Evolutionary conservation across 2,888 invertebrate species (phyloP), one percentile per base, ranked within the genome.

Genomic region (Neoscelio sp.): DNA sequence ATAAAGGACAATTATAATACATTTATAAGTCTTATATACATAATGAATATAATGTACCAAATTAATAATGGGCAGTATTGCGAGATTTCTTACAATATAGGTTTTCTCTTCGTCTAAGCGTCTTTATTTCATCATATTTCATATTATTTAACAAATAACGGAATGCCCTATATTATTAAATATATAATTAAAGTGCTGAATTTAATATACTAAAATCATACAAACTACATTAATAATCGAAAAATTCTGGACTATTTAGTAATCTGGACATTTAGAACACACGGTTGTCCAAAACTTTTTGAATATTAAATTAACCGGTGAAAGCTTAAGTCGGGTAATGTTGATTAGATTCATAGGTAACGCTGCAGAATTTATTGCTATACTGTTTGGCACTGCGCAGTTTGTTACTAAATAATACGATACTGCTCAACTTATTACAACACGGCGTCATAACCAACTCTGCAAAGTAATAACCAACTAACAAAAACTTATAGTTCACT

Each of bases 361-460:
- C n/a, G n/a, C n/a, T 28, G 28, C 28, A n/a, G 6, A 28, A 28
- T 28, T 28, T 28, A 28, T 28, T 28, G 28, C n/a, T 28, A 28
- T 28, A n/a, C 28, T 8, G 28, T 28, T n/a, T 28, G 28, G 33
- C 12, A 7, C n/a, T n/a, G 10, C 12, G 12, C 12, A 33, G 33
- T 12, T 10, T 10, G 33, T 33, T 33, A 12, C 12, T 7, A 33
- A 33, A 33, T 33, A 33, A 12, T 10, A 33, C 33, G 33, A 10
- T 33, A 33, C 7, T 33, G 33, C 33, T 33, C 33, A 33, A 33
- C 33, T 33, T 33, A 33, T 33, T 33, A 33, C 10, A 33, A 10
- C 10, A 33, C 12, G 7, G 33, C n/a, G 33, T 12, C n/a, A 33
- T 33, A 33, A 33, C 33, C 10, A 33, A 33, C 33, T 33, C 10